A percentile compares a stretch with the other conserved stretches of the same genome.
phyloP scores from a whole-genome alignment of 2,797 vertebrate genomes.

The Trichosurus vulpecula region DNA sequence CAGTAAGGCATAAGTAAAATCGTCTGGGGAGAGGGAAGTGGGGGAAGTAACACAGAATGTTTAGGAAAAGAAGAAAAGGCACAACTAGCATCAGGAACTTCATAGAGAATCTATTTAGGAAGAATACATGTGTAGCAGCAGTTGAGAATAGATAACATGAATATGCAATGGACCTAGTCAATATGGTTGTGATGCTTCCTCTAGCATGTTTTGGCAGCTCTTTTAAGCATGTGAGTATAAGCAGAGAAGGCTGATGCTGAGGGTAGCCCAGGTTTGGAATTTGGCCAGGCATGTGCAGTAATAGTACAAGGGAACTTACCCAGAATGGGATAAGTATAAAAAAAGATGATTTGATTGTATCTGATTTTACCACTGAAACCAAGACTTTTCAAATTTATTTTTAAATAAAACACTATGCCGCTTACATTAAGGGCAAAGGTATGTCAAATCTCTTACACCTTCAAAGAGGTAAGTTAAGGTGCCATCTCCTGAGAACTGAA shows the following conservation, averaged over 20 bases:
- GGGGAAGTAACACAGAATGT: background rate
- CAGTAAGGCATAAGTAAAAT: background rate
- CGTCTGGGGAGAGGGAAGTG: background rate
- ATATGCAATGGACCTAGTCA: background rate
- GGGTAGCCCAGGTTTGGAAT: background rate
- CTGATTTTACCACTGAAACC: constrained; percentile 5
- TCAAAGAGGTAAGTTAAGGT: constrained; percentile 46
- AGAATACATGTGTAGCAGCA: background rate
- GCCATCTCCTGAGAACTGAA: constrained; percentile 21
- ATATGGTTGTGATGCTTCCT: background rate
- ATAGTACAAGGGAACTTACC: background rate
- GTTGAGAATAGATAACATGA: background rate
- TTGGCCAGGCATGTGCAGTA: background rate
- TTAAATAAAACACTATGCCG: background rate
- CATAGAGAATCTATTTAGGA: background rate
- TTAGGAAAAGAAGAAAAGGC: background rate
- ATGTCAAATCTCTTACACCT: constrained; percentile 41
- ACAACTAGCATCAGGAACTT: background rate
- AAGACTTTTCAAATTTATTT: constrained; percentile 7
- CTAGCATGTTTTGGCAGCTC: background rate
- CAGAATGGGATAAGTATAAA: constrained; percentile 15
- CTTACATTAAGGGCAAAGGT: constrained; percentile 30
- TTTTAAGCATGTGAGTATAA: background rate
- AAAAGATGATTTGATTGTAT: background rate
- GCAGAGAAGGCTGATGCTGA: background rate